Evolutionary conservation across 2,888 invertebrate genomes (phyloP).

Genomic region (Xiphydria camelus): DNA sequence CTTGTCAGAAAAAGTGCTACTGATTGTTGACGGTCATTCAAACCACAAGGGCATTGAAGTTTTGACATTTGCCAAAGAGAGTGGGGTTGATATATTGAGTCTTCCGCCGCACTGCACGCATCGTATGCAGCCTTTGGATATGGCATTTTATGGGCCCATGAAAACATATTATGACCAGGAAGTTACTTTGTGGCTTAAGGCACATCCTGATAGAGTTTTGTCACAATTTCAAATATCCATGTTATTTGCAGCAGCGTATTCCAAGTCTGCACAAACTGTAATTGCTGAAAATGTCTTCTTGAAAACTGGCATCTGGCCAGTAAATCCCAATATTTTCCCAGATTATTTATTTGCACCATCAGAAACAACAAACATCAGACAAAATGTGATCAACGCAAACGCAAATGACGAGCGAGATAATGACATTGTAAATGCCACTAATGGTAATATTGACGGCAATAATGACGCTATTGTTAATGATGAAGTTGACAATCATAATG

Average conservation of each 20-base stretch:
- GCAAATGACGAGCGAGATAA: too few species aligned
- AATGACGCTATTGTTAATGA: too few species aligned
- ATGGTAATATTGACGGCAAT: too few species aligned
- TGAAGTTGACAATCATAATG: too few species aligned
- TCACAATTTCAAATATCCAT: constrained; percentile 17
- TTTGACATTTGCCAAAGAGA: constrained; percentile 22
- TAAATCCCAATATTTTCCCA: constrained; percentile 10
- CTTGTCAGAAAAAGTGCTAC: constrained; percentile 26
- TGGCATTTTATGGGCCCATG: constrained; percentile 23
- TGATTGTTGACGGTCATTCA: constrained; percentile 37
- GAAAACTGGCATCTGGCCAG: constrained; percentile 22
- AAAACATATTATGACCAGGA: constrained; percentile 14
- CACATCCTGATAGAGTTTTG: constrained; percentile 16
- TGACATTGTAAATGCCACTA: too few species aligned
- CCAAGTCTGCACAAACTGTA: constrained; percentile 18
- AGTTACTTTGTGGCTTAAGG: constrained; percentile 16
- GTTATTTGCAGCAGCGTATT: constrained; percentile 21
- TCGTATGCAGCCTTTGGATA: constrained; percentile 33
- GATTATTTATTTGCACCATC: constrained; percentile 3
- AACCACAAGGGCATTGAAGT: constrained; percentile 34
- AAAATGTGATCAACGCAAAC: too few species aligned
- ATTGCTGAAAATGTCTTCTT: constrained; percentile 22
- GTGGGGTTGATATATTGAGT: constrained; percentile 32
- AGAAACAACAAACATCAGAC: too few species aligned
- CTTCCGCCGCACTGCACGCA: constrained; percentile 33